These are phyloP conservation scores for Neoseiulus cucumeris DNA, from an alignment of 1,140 invertebrate species.

Conservation along the genomic window DNA sequence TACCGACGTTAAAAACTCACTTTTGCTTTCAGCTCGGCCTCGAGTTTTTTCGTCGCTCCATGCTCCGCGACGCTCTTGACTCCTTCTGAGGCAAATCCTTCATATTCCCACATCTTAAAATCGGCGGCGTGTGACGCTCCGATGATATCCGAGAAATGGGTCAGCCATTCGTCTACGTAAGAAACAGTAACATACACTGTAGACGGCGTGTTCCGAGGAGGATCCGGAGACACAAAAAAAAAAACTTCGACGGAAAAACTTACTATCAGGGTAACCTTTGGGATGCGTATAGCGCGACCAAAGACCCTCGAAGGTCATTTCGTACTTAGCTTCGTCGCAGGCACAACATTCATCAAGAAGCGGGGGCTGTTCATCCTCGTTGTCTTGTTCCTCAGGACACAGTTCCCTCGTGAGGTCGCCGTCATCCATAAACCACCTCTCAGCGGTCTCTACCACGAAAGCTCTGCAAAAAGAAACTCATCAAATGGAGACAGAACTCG, in stretches of 20 bases:
- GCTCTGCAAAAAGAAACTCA: slow-evolving; percentile 37
- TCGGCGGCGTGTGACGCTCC: slow-evolving; percentile 77
- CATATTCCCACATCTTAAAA: slow-evolving; percentile 85
- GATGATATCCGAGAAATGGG: slow-evolving; percentile 94
- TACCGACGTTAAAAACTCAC: slow-evolving; percentile 19
- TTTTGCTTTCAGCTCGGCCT: slow-evolving; percentile 65
- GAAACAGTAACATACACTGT: slow-evolving; percentile 11
- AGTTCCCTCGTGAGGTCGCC: slow-evolving; percentile 43
- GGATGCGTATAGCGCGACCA: slow-evolving; percentile 93
- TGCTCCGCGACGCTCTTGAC: slow-evolving; percentile 81
- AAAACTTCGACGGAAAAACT: neutral
- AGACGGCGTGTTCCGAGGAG: neutral
- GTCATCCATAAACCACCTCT: slow-evolving; percentile 74
- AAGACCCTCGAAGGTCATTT: slow-evolving; percentile 75
- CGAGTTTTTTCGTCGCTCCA: slow-evolving; percentile 73
- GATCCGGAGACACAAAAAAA: neutral
- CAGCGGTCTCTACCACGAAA: slow-evolving; percentile 60
- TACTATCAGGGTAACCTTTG: slow-evolving; percentile 68
- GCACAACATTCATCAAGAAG: slow-evolving; percentile 53
- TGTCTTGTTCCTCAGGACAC: slow-evolving; percentile 32
- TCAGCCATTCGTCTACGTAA: slow-evolving; percentile 55
- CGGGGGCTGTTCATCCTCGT: slow-evolving; percentile 46
- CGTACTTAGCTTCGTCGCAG: slow-evolving; percentile 76
- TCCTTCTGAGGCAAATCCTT: slow-evolving; percentile 68
- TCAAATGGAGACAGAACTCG: neutral